phyloP scores from a whole-genome alignment of 30 jellyfish, hydroid and myxozoan genomes.

The Phacellophora camtschatica region DNA sequence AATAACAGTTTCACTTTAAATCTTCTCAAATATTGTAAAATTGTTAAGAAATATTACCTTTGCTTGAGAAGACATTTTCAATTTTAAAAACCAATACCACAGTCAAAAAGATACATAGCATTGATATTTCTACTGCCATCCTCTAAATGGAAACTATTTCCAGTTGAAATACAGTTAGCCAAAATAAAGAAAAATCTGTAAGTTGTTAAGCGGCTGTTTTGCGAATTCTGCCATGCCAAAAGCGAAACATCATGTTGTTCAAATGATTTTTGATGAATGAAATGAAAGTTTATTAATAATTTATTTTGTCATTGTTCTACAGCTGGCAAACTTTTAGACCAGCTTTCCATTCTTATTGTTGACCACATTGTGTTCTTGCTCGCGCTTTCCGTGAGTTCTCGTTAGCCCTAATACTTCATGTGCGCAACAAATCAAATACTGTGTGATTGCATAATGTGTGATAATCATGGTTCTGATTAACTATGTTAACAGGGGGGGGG shows the following conservation, averaged over 20 bases:
- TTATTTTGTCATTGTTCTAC: neutral
- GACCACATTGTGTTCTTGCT: constrained; percentile 55
- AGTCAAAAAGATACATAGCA: neutral
- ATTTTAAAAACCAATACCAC: neutral
- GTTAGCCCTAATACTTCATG: constrained; percentile 1
- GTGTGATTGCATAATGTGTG: too few relatives aligned
- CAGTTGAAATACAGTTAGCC: too few relatives aligned
- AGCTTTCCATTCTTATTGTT: constrained; percentile 18
- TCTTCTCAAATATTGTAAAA: too few relatives aligned
- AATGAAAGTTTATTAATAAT: constrained; percentile 39
- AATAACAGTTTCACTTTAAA: too few relatives aligned
- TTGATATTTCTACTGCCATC: neutral
- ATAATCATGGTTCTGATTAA: too few relatives aligned
- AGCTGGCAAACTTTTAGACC: constrained; percentile 34
- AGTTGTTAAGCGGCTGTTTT: neutral
- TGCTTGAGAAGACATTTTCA: neutral
- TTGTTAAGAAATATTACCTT: neutral
- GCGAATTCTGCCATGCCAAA: constrained; percentile 7
- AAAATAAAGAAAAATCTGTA: neutral
- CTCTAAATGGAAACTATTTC: too few relatives aligned
- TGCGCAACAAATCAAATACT: neutral
- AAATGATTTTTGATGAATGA: constrained; percentile 53
- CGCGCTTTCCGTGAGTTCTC: neutral
- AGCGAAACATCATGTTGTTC: constrained; percentile 39
- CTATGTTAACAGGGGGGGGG: too few relatives aligned